Base-by-base conservation (phyloP, 1,140 invertebrate species). In the Theocolax elegans region DNA sequence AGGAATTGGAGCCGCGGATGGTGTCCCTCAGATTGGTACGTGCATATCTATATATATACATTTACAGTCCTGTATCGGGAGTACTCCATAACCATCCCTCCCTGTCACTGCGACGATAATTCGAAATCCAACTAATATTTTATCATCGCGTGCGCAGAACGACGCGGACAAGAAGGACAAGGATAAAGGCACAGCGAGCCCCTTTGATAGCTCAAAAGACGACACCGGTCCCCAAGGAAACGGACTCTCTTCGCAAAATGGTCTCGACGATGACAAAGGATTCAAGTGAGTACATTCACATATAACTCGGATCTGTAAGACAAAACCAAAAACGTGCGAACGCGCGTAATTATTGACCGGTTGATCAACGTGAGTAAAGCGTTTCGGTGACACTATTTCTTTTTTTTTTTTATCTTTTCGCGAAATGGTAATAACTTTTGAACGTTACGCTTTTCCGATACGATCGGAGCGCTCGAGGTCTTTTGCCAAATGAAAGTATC, bases 231-330 rank as follows among this genome's bases (percentile, higher is more conserved):
- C 92, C 73, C 89, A 92, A 79, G 91, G 92, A 80, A 97, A 97
- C 85, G 96, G 95, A 56, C 89, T 95, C 71, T 89, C 90, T 67
- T 89, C 90, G 40, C 85, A 86, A 77, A 89, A 89, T 81, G 88
- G 88, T 75, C 87, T 90, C 68, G 95, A 97, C 76, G 96, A 97
- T 77, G 94, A 95, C 77, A 94, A 95, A 87, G 92, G 91, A 70
- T 96, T 95, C 84, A 95, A 96, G 94, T 97, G 82, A 92, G 94
- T 92, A 63, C 31, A 69, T 54, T 66, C 21, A 46, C 13, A n/a
- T n/a, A n/a, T n/a, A n/a, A n/a, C n/a, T n/a, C 19, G 8, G 29
- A 12, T 38, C 6, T 12, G n/a, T 38, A 7, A 38, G 35, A 38
- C 35, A 12, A 7, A 38, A 38, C 35, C 6, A 35, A 31, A 19